These are phyloP conservation scores for Theonella swinhoei DNA, from an alignment of 37 sponge, comb jelly and placozoan species.

Conservation along the genomic window DNA sequence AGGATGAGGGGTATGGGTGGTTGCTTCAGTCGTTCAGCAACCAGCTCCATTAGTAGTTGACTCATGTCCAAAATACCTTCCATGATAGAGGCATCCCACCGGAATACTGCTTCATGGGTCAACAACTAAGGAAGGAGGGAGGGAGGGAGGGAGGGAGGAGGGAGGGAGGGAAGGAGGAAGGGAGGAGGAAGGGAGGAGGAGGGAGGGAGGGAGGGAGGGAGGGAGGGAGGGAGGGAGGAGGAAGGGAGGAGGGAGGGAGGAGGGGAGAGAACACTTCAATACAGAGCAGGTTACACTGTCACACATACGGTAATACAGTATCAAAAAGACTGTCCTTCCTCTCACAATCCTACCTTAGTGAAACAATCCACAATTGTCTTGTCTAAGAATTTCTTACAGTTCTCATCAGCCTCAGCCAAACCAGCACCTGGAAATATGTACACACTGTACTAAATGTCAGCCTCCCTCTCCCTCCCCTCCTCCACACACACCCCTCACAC, in stretches of 20 bases:
- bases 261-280: background rate
- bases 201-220: background rate
- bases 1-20: constrained; percentile 66
- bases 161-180: constrained; percentile 1
- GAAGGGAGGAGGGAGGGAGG: background rate
- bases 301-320: background rate
- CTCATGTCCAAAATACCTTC: constrained; percentile 89
- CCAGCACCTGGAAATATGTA: constrained; percentile 76
- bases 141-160: background rate
- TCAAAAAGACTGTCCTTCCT: constrained; percentile 5
- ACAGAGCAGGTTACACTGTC: background rate
- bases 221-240: background rate
- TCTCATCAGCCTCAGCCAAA: constrained; percentile 83
- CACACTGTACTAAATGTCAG: background rate
- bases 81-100: constrained; percentile 87
- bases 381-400: constrained; percentile 81
- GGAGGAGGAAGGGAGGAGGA: background rate
- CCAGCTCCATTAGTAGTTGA: constrained; percentile 74
- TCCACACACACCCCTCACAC: too few relatives aligned
- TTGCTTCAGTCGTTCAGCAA: constrained; percentile 75
- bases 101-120: constrained; percentile 84
- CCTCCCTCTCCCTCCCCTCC: background rate
- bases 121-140: constrained; percentile 65
- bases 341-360: constrained; percentile 65
- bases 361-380: constrained; percentile 74